Evolutionary conservation across 2,113 vertebrate species (phyloP), one percentile per base, ranked within the genome.

Genomic region (Cariama cristata): DNA sequence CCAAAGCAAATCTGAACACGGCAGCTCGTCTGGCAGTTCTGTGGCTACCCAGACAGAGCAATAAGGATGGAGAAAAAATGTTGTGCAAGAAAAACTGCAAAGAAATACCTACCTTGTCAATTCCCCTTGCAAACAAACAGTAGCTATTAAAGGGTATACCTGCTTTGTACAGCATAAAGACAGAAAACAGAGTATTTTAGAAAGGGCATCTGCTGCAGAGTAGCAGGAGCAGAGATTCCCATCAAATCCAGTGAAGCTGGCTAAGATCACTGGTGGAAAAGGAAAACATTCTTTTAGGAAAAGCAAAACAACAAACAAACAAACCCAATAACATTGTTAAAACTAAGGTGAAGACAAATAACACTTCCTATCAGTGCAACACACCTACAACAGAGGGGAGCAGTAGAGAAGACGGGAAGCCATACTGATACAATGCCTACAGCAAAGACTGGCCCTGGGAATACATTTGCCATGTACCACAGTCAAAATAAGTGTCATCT

Each of bases 401-500:
- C 33, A 68, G 52, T 13, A 82, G 35, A 38, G 42, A 56, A 79
- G 30, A n/a, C n/a, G 33, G 5, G 40, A 79, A 81, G 11, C 19
- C 45, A 42, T 7, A 2, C 19, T 42, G 10, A 42, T 47, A 59
- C 4, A 21, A 71, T 11, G 10, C 8, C 32, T 44, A n/a, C 40
- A 49, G 76, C 58, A 90, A 87, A 72, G 14, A 50, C 56, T 33
- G 22, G 83, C 38, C 33, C 66, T 73, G 53, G 79, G 62, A 92
- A 79, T 5, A 85, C 14, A 44, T 86, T 79, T 91, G 60, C 72
- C 50, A 50, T 38, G 58, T 82, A 74, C 52, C 91, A 66, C 94
- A 68, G 52, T 75, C 62, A 90, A 79, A 91, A 28, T 87, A 93
- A 97, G 17, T 72, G 76, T 81, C 52, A 80, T 94, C 63, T 90